Conservation (phyloP, 2,113 vertebrate species). For the Percopsis transmontana region DNA sequence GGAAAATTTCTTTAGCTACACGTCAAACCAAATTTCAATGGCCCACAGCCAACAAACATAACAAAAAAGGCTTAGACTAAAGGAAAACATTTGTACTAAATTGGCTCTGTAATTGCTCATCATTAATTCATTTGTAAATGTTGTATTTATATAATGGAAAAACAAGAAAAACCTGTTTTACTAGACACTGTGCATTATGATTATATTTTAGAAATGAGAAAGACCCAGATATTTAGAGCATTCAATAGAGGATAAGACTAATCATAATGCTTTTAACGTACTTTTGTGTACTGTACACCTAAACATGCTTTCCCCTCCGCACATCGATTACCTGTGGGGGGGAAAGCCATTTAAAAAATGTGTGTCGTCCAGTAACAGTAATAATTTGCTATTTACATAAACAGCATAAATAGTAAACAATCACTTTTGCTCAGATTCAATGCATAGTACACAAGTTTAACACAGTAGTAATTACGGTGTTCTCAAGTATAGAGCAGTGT, state of each 20-base stretch:
- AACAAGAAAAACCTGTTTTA: constrained; percentile 40
- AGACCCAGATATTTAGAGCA: no score
- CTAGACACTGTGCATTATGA: constrained; percentile 4
- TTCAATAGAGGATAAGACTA: no score
- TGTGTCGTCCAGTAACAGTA: no score
- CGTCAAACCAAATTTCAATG: constrained; percentile 44
- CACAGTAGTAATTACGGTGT: neutral
- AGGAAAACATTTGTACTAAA: constrained; percentile 3
- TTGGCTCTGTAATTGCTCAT: neutral
- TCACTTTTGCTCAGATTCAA: neutral
- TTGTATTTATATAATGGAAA: neutral
- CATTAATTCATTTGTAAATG: neutral
- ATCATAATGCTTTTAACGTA: neutral
- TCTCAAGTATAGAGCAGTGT: constrained; percentile 1
- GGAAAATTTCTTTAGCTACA: constrained; percentile 43
- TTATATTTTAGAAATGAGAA: no score
- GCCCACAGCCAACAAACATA: constrained; percentile 33
- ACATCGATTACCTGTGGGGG: neutral
- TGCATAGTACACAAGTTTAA: constrained; percentile 2
- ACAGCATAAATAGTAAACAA: neutral
- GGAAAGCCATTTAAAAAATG: neutral
- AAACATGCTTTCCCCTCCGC: neutral
- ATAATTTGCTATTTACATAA: neutral
- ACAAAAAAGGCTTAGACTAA: neutral
- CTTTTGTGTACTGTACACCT: neutral